Conservation (phyloP, 2,888 invertebrate genomes). For the Phoenoteleia sp. region DNA sequence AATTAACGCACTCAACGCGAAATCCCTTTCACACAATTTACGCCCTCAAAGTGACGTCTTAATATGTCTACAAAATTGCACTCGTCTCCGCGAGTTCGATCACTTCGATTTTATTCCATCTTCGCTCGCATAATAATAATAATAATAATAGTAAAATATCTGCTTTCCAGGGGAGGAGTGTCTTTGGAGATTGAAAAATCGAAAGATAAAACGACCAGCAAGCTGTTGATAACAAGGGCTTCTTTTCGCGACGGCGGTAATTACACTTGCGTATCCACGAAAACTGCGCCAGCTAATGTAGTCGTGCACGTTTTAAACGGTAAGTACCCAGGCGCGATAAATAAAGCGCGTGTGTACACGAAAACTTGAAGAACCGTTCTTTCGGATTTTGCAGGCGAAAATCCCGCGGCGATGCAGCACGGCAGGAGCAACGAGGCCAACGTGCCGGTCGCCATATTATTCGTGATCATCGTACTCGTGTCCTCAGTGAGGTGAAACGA, state of each 20-base stretch:
- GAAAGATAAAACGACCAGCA: slow-evolving; percentile 92
- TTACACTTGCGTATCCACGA: slow-evolving; percentile 95
- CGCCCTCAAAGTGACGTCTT: too few relatives aligned
- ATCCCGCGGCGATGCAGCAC: slow-evolving; percentile 84
- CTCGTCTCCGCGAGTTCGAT: too few relatives aligned
- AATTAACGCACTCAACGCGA: too few relatives aligned
- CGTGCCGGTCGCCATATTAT: slow-evolving; percentile 77
- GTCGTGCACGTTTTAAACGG: slow-evolving; percentile 84
- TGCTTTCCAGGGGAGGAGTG: slow-evolving; percentile 90
- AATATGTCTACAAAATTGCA: too few relatives aligned
- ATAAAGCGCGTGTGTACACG: slow-evolving; percentile 18
- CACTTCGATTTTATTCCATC: too few relatives aligned
- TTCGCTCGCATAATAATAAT: too few relatives aligned
- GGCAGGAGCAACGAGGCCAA: slow-evolving; percentile 79
- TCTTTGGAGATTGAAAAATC: slow-evolving; percentile 95
- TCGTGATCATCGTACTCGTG: slow-evolving; percentile 73
- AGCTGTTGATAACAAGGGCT: slow-evolving; percentile 93
- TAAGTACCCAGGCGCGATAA: slow-evolving; percentile 74
- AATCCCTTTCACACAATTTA: too few relatives aligned
- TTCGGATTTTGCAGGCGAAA: slow-evolving; percentile 79
- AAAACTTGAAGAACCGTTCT: slow-evolving; percentile 13
- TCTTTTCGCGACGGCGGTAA: slow-evolving; percentile 94
- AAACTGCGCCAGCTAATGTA: slow-evolving; percentile 88
- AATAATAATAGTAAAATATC: too few relatives aligned
- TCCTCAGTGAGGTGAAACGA: slow-evolving; percentile 67